phyloP scores from a whole-genome alignment of 1,140 invertebrate species.

The Parapsyche elsis region DNA sequence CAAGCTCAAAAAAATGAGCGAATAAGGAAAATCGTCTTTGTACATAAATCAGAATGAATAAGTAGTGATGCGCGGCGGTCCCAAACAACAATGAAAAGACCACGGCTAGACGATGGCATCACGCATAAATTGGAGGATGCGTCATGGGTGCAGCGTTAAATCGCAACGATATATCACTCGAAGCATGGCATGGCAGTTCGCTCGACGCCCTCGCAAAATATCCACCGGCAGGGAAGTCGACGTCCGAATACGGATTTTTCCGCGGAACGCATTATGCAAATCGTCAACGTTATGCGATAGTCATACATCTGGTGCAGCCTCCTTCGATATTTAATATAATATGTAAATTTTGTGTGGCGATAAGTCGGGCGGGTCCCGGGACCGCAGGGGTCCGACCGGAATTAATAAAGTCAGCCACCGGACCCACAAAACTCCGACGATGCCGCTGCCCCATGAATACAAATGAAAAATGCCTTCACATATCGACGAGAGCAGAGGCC shows the following conservation, averaged over 20 bases:
- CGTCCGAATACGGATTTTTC: neutral
- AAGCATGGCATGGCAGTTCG: neutral
- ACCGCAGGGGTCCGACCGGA: slow-evolving; percentile 33
- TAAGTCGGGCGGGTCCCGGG: slow-evolving; percentile 43
- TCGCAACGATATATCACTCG: neutral
- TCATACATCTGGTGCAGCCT: slow-evolving; percentile 47
- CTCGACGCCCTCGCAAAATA: too few relatives aligned
- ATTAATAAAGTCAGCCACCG: slow-evolving; percentile 52
- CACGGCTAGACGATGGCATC: slow-evolving; percentile 2
- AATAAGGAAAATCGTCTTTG: neutral
- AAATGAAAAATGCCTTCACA: slow-evolving; percentile 48
- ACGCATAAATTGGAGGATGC: neutral
- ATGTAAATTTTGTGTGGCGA: slow-evolving; percentile 50
- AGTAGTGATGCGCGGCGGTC: neutral
- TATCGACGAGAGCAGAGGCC: slow-evolving; percentile 29
- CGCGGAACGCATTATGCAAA: neutral
- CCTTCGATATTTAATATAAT: slow-evolving; percentile 54
- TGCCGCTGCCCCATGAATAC: slow-evolving; percentile 38
- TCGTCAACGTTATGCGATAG: slow-evolving; percentile 18
- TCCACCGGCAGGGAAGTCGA: too few relatives aligned
- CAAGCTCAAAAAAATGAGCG: neutral
- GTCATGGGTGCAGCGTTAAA: slow-evolving; percentile 6
- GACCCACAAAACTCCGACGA: slow-evolving; percentile 49
- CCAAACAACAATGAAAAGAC: neutral
- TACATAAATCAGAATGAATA: neutral